Conservation (phyloP, 2,797 vertebrate genomes). For the Naso thynnoides region DNA sequence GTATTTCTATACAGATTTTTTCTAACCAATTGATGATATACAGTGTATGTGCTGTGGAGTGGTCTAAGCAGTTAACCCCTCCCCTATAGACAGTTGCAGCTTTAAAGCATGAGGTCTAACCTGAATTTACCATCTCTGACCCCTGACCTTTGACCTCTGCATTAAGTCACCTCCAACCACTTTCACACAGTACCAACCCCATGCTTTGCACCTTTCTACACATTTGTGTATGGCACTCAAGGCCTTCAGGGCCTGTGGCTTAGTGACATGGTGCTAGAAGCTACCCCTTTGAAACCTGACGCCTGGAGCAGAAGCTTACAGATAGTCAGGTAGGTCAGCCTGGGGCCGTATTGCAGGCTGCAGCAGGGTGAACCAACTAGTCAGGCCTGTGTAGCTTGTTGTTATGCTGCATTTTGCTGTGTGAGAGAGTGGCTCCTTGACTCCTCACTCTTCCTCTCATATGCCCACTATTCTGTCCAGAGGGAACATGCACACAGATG, state of each 20-base stretch:
- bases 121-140: conserved; percentile 39
- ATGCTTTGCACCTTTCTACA: not conserved
- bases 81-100: conserved; percentile 9
- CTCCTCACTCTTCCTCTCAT: conserved; percentile 28
- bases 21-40: not conserved
- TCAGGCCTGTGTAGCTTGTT: conserved; percentile 67
- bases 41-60: not conserved
- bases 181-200: not conserved
- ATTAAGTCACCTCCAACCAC: conserved; percentile 5
- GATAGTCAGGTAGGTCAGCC: conserved; percentile 64
- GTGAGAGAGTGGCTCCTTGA: conserved; percentile 22
- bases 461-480: not conserved
- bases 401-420: conserved; percentile 44
- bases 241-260: conserved; percentile 52
- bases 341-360: conserved; percentile 40
- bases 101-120: conserved; percentile 35
- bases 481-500: conserved; percentile 17
- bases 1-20: not conserved
- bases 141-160: conserved; percentile 47
- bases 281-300: conserved; percentile 76
- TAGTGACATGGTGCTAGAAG: conserved; percentile 68
- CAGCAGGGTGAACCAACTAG: conserved; percentile 70
- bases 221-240: conserved; percentile 22
- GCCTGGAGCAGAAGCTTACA: conserved; percentile 70
- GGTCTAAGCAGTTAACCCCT: not conserved